These are phyloP conservation scores for Mylabris phalerata DNA, from an alignment of 1,140 invertebrate species.

Conservation along the genomic window DNA sequence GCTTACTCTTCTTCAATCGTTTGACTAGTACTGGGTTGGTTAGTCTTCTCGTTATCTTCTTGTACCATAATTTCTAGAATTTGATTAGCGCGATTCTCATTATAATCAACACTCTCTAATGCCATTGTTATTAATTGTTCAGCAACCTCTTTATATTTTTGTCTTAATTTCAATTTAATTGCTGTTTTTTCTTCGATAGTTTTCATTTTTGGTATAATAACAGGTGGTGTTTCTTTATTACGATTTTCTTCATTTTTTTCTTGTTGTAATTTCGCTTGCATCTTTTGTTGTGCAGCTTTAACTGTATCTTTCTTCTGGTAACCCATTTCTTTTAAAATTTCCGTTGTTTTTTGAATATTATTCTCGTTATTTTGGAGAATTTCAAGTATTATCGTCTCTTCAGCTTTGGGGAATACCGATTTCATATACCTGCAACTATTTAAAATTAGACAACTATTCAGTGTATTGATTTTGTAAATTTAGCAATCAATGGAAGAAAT, in stretches of 20 bases:
- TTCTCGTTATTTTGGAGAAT: conserved; percentile 77
- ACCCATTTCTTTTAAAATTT: conserved; percentile 68
- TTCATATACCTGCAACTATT: conserved; percentile 71
- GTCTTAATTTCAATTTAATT: conserved; percentile 60
- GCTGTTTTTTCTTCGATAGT: conserved; percentile 65
- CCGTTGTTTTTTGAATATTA: conserved; percentile 79
- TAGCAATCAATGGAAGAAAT: not conserved
- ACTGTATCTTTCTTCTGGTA: conserved; percentile 69
- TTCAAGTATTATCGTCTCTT: conserved; percentile 81
- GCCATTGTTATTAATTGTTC: conserved; percentile 76
- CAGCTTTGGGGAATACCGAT: conserved; percentile 83
- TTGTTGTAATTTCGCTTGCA: conserved; percentile 41
- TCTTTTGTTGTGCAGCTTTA: conserved; percentile 42
- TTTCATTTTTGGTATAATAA: conserved; percentile 52
- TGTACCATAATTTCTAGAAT: conserved; percentile 66
- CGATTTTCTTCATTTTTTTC: conserved; percentile 43
- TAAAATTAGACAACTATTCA: conserved; percentile 10
- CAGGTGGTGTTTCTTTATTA: conserved; percentile 41
- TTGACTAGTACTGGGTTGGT: not conserved
- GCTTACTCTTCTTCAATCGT: conserved; percentile 15
- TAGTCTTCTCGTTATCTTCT: conserved; percentile 43
- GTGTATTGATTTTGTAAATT: not conserved
- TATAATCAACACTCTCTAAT: conserved; percentile 79
- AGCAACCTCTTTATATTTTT: conserved; percentile 66
- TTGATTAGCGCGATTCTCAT: conserved; percentile 69